Conservation (phyloP, 2,888 invertebrate species). For the Drosophila borborema region DNA sequence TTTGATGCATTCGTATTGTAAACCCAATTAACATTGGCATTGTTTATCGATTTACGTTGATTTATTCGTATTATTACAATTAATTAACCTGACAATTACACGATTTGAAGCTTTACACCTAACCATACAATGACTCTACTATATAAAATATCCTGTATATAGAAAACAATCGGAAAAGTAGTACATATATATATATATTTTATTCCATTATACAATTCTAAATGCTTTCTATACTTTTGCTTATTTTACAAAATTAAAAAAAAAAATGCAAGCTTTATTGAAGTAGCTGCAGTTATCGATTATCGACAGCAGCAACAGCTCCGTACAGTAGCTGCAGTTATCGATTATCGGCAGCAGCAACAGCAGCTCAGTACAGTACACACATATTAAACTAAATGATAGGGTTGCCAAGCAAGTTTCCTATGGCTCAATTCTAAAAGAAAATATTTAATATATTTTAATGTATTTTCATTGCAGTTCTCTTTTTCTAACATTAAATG, state of each 20-base stretch:
- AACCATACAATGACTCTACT: background rate
- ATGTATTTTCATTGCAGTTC: background rate
- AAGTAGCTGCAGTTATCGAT: too few relatives aligned
- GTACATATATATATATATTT: too few relatives aligned
- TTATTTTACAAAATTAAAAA: background rate
- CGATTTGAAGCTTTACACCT: constrained; percentile 5
- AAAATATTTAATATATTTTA: background rate
- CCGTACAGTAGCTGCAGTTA: background rate
- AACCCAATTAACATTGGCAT: constrained; percentile 42
- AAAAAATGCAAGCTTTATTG: background rate
- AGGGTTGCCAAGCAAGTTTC: background rate
- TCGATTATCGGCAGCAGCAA: background rate
- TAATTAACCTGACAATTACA: constrained; percentile 18
- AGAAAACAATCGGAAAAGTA: background rate
- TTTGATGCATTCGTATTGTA: constrained; percentile 41
- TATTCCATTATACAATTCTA: background rate
- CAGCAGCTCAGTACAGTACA: background rate
- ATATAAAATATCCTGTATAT: background rate
- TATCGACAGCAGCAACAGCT: background rate
- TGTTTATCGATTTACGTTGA: constrained; percentile 26
- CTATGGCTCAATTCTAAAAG: background rate
- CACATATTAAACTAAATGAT: background rate
- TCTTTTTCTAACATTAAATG: too few relatives aligned
- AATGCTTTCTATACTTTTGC: constrained; percentile 15
- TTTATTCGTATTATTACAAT: constrained; percentile 3